These are phyloP conservation scores for Eriocheir sinensis DNA, from an alignment of 1,140 invertebrate species.

Conservation along the genomic window DNA sequence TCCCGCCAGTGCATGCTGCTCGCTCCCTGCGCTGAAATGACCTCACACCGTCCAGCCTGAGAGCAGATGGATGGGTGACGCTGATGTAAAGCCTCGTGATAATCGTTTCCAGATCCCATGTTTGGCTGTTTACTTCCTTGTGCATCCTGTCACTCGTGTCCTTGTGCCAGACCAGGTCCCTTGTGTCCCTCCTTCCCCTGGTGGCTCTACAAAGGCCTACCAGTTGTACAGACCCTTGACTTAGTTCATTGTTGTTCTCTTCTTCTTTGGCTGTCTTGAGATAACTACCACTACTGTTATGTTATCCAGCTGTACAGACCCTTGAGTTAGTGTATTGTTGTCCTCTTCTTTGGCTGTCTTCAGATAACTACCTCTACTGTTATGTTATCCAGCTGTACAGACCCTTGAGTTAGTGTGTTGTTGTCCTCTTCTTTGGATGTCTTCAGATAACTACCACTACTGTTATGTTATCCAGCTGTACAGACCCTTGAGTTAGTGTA, in stretches of 20 bases:
- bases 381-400: background rate
- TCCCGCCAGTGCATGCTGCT: background rate
- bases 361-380: background rate
- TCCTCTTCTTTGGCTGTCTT: background rate
- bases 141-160: background rate
- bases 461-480: background rate
- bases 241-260: background rate
- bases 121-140: background rate
- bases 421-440: background rate
- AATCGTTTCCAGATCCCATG: background rate
- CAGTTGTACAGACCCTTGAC: background rate
- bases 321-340: background rate
- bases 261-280: background rate
- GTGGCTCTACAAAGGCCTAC: background rate
- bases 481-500: background rate
- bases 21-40: background rate
- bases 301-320: background rate
- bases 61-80: background rate
- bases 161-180: background rate
- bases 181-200: background rate
- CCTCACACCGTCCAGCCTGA: background rate
- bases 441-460: background rate
- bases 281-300: too few relatives aligned
- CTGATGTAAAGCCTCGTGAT: background rate
- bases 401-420: background rate